Evolutionary conservation across 2,797 vertebrate genomes (phyloP), one percentile per base, ranked within the genome.

Genomic region (Sciurus vulgaris): DNA sequence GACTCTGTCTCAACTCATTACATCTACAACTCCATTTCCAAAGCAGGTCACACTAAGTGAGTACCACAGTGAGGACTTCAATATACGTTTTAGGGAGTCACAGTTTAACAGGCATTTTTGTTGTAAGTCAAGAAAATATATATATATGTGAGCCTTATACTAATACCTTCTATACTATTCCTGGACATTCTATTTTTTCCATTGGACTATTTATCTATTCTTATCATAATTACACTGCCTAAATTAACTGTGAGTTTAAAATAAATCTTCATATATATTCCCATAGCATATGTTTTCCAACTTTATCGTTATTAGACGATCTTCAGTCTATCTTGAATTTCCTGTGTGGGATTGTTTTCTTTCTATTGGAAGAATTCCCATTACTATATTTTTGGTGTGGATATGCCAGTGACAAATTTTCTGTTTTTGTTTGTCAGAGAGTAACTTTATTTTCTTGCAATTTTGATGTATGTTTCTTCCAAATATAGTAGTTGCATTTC

Each of bases 201-300:
- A 44, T 41, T 86, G 28, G 24, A n/a, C 11, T 65, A 33, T 44
- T 91, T 22, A 7, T 79, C n/a, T 93, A 73, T 84, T 86, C 30
- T 84, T 77, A 9, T 83, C 26, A 69, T 49, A 85, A 51, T 18
- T 67, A 82, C 1, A 51, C 13, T 76, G 30, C 4, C 18, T 91
- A 17, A 70, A 61, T 91, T 87, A 63, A 54, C 26, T 63, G 1
- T 90, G 38, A 88, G 18, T 81, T 83, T 77, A 93, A 94, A 94
- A 86, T 74, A 89, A 79, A 87, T 92, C n/a, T 91, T 84, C 24
- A 84, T 65, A 76, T 67, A 84, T 65, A 76, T 67, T 12, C 38
- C 30, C 51, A 30, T 51, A 69, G 5, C 49, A 14, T 91, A 47
- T 65, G 2, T 73, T 67, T n/a, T 85, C 9, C 47, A 88, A 70